These are phyloP conservation scores for Echeneis naucrates DNA, from an alignment of 2,797 vertebrate genomes.

Conservation along the genomic window DNA sequence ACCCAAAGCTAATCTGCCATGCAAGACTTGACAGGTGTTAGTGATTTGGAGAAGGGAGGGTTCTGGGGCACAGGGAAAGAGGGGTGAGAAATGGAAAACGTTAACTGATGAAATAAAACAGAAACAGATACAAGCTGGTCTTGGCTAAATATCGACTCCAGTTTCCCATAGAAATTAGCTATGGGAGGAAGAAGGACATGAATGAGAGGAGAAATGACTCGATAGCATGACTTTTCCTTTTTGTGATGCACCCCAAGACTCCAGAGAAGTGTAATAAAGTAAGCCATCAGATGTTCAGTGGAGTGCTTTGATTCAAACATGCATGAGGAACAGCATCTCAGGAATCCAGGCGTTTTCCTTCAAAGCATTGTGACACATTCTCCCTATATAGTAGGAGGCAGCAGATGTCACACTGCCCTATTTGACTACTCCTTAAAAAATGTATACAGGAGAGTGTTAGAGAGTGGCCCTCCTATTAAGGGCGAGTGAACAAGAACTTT, in stretches of 20 bases:
- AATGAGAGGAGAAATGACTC: conserved; percentile 6
- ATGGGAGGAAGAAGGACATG: conserved; percentile 21
- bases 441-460: neutral
- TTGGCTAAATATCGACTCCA: conserved; percentile 12
- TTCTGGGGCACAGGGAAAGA: neutral
- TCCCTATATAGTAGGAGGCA: conserved; percentile 4
- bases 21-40: conserved; percentile 65
- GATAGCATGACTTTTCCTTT: conserved; percentile 29
- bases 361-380: conserved; percentile 40
- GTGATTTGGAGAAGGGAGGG: conserved; percentile 36
- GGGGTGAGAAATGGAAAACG: conserved; percentile 6
- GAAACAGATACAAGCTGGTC: conserved; percentile 31
- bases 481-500: neutral
- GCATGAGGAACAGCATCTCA: conserved; percentile 32
- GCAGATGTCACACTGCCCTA: conserved; percentile 35
- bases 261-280: conserved; percentile 56
- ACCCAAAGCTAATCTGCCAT: conserved; percentile 51
- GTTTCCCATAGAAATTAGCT: conserved; percentile 19
- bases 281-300: conserved; percentile 60
- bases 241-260: conserved; percentile 45
- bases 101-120: conserved; percentile 38
- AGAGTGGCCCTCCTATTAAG: neutral
- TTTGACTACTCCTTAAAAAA: conserved; percentile 5
- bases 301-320: conserved; percentile 20
- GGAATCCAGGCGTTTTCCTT: conserved; percentile 61